These are phyloP conservation scores for Wasmannia auropunctata DNA, from an alignment of 1,140 invertebrate species.

Conservation along the genomic window DNA sequence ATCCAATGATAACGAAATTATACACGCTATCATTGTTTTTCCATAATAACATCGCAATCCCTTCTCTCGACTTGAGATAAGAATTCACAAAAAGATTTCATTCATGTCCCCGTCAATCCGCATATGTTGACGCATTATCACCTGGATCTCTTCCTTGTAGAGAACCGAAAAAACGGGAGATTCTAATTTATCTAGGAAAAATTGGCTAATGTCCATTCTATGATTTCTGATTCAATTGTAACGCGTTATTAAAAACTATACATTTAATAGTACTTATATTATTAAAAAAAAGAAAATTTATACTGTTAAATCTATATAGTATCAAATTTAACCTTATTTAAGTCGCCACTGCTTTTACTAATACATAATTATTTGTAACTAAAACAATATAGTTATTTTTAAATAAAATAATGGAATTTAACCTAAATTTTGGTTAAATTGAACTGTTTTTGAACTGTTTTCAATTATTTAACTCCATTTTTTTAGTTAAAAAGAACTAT, in stretches of 20 bases:
- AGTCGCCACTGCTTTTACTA: too few relatives aligned
- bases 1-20: conserved; percentile 26
- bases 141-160: background rate
- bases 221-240: background rate
- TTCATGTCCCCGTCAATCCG: background rate
- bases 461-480: too few relatives aligned
- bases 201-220: background rate
- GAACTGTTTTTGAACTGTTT: too few relatives aligned
- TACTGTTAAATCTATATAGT: too few relatives aligned
- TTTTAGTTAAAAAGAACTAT: too few relatives aligned
- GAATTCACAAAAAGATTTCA: background rate
- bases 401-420: too few relatives aligned
- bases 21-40: conserved; percentile 1
- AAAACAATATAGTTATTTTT: too few relatives aligned
- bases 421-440: too few relatives aligned
- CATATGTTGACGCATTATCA: too few relatives aligned
- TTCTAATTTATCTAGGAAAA: background rate
- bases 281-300: background rate
- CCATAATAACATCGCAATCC: conserved; percentile 1
- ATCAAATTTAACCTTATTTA: too few relatives aligned
- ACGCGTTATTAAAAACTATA: background rate
- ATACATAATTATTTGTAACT: too few relatives aligned
- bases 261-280: background rate
- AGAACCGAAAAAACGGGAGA: background rate
- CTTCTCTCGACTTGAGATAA: background rate